phyloP scores from a whole-genome alignment of 23 tunicate genomes.

The Diplosoma virens region DNA sequence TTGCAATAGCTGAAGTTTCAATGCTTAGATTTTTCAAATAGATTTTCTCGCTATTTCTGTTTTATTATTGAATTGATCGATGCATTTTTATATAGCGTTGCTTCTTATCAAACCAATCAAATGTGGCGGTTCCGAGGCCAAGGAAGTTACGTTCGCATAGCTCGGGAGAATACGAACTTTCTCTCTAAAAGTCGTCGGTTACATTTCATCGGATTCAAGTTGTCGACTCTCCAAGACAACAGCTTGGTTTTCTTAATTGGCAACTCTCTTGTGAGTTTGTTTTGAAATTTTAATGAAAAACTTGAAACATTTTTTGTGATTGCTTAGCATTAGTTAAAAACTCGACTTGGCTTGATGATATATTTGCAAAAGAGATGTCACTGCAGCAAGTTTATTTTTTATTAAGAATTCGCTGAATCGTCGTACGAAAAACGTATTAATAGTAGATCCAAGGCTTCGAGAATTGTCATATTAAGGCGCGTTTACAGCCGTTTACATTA shows the following conservation, averaged over 20 bases:
- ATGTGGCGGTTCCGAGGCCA: slow-evolving; percentile 76
- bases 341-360: no score
- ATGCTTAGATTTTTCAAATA: not conserved
- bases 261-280: slow-evolving; percentile 48
- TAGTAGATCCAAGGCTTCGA: no score
- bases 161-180: slow-evolving; percentile 20
- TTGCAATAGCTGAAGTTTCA: not conserved
- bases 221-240: slow-evolving; percentile 50
- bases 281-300: not conserved
- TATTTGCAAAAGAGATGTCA: no score
- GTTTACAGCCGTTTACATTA: no score
- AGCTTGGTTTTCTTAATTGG: slow-evolving; percentile 63
- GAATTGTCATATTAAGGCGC: no score
- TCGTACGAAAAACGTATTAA: not conserved
- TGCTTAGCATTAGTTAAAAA: no score
- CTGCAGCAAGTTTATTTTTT: no score
- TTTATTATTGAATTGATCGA: no score
- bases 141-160: slow-evolving; percentile 63
- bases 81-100: no score
- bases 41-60: not conserved
- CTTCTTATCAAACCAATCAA: not conserved
- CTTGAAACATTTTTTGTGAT: no score
- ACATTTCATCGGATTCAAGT: slow-evolving; percentile 58
- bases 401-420: no score
- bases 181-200: not conserved